A percentile compares a stretch with the other conserved stretches of the same genome.
Conservation (phyloP, 2,888 invertebrate species). For the Argynnis bischoffii region DNA sequence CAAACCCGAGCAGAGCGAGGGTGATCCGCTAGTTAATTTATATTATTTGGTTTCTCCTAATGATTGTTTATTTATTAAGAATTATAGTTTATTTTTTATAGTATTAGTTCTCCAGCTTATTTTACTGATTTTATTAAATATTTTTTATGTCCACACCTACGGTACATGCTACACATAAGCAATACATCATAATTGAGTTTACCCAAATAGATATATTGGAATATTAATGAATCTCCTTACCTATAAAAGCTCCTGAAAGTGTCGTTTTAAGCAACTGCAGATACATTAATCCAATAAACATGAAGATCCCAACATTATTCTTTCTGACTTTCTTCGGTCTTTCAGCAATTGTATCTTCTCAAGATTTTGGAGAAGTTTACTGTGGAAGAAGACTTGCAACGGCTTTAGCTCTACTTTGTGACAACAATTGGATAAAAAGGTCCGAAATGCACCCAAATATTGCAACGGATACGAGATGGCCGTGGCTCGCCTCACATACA, state of each 20-base stretch:
- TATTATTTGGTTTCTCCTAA: no score
- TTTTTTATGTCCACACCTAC: no score
- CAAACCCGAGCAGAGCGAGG: no score
- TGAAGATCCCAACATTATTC: constrained; percentile 5
- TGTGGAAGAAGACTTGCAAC: constrained; percentile 40
- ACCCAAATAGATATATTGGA: constrained; percentile 7
- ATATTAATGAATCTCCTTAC: background rate
- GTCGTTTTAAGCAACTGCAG: background rate
- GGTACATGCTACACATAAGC: no score
- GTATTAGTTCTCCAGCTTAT: no score
- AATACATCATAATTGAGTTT: no score
- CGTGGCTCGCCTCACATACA: constrained; percentile 43
- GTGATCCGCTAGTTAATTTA: no score
- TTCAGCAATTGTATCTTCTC: constrained; percentile 10
- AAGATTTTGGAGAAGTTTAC: constrained; percentile 25
- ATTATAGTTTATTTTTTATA: no score
- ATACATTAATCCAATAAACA: background rate
- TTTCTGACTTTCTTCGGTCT: constrained; percentile 15
- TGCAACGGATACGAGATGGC: constrained; percentile 31
- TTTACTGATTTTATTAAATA: no score
- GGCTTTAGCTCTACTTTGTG: constrained; percentile 39
- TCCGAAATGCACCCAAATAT: constrained; percentile 15
- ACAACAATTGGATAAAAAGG: constrained; percentile 38
- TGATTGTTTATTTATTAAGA: no score
- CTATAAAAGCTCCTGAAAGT: constrained; percentile 8